A percentile compares a stretch with the other conserved stretches of the same genome.
phyloP scores from a whole-genome alignment of 2,797 vertebrate species.

The Hylomyscus alleni region DNA sequence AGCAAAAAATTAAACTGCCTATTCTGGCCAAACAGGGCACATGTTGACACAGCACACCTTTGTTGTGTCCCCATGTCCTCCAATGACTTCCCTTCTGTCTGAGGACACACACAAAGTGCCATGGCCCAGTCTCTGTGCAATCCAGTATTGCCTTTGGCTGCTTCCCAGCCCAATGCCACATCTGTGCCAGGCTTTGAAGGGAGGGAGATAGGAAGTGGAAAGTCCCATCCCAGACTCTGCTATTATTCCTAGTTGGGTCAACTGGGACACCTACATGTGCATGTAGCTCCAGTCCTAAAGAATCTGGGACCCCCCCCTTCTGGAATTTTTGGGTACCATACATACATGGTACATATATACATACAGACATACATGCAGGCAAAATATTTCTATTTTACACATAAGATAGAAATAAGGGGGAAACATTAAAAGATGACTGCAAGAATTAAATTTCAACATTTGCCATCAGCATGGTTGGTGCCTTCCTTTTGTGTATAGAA shows the following conservation, averaged over 20 bases:
- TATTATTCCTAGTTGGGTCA: background rate
- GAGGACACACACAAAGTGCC: background rate
- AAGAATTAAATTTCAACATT: background rate
- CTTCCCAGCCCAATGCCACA: background rate
- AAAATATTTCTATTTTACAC: background rate
- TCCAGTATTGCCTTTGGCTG: background rate
- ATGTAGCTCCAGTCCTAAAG: background rate
- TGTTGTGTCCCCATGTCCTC: too few species aligned
- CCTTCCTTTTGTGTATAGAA: background rate
- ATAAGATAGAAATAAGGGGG: background rate
- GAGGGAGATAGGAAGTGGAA: background rate
- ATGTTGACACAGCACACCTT: background rate
- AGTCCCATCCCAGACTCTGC: background rate
- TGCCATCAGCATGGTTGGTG: background rate
- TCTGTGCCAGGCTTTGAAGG: background rate
- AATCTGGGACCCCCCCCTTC: background rate
- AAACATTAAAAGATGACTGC: background rate
- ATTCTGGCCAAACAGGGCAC: background rate
- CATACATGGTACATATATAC: background rate
- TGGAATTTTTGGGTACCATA: background rate
- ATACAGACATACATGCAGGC: background rate
- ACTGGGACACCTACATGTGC: background rate
- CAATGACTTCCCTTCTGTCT: background rate
- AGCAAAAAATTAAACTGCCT: background rate
- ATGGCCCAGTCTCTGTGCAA: background rate